Base-by-base conservation (phyloP, 2,888 invertebrate genomes). In the Argyresthia albistria region DNA sequence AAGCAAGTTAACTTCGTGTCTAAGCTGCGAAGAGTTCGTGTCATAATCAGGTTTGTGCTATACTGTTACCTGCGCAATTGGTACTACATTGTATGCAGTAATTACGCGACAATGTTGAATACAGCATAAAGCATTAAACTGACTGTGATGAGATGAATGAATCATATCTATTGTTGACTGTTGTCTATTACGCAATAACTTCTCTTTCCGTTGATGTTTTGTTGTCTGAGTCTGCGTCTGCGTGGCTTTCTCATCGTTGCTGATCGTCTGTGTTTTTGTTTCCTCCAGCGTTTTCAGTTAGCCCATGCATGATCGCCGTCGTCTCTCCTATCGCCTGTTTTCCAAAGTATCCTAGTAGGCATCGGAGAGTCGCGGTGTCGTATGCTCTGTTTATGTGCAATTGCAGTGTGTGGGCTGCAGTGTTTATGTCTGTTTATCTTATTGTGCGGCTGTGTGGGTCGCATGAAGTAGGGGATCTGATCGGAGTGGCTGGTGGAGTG, bases 351-450 rank as follows among this genome's bases (percentile, higher is more conserved):
- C 45, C 45, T 14, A 16, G 45, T 25, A n/a, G n/a, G n/a, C n/a
- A 25, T 25, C 25, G 25, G 25, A 25, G 25, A n/a, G 4, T 39
- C 39, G n/a, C 39, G 39, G 39, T 11, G 39, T 39, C 39, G n/a
- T 4, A n/a, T 36, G 51, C 35, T 11, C 14, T 36, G 51, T 51
- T 43, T 45, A 51, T 52, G 70, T 82, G 79, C 80, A 80, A 68
- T 75, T 79, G 77, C 74, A 76, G 68, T 70, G 71, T 70, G 52
- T 52, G 54, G 68, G 69, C 77, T 60, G 76, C 78, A 71, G 67
- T 73, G 76, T 80, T 78, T 73, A 73, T 79, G 66, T 43, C 70
- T 74, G 80, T 80, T 84, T 84, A 84, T 86, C 83, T 51, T 43
- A 81, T 78, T 76, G 72, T 68, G 56, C 63, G 56, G 61, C 59